These are phyloP conservation scores for Coenonympha arcania DNA, from an alignment of 2,888 invertebrate species.

Conservation along the genomic window DNA sequence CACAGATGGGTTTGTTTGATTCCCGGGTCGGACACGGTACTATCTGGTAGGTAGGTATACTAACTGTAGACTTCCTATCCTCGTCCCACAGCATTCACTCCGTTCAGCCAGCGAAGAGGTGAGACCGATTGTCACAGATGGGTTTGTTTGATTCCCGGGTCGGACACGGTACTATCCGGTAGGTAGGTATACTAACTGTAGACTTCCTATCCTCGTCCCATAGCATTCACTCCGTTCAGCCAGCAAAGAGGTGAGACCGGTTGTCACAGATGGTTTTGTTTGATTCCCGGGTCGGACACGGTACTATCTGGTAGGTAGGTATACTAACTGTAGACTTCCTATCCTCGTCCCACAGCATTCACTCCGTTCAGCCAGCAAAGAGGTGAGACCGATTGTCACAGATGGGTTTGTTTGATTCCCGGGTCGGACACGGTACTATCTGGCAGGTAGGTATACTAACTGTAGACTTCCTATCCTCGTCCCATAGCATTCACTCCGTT, in stretches of 20 bases:
- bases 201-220: conserved; percentile 31
- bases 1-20: conserved; percentile 30
- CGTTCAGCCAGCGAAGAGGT: conserved; percentile 37
- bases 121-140: conserved; percentile 23
- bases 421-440: too few relatives aligned
- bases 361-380: conserved; percentile 39
- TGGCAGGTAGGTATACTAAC: too few relatives aligned
- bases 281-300: too few relatives aligned
- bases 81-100: conserved; percentile 37
- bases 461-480: conserved; percentile 32
- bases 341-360: conserved; percentile 34
- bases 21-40: too few relatives aligned
- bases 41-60: too few relatives aligned
- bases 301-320: too few relatives aligned
- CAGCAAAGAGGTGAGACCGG: conserved; percentile 30
- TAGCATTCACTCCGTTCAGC: conserved; percentile 39
- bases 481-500: conserved; percentile 36
- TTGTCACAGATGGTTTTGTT: conserved; percentile 27
- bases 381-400: conserved; percentile 22
- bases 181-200: conserved; percentile 34
- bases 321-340: conserved; percentile 32
- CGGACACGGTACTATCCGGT: too few relatives aligned
- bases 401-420: too few relatives aligned
- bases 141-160: too few relatives aligned
- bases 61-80: conserved; percentile 32